Conservation (phyloP, 1,140 invertebrate species). For the Scaptomyza hsui region DNA sequence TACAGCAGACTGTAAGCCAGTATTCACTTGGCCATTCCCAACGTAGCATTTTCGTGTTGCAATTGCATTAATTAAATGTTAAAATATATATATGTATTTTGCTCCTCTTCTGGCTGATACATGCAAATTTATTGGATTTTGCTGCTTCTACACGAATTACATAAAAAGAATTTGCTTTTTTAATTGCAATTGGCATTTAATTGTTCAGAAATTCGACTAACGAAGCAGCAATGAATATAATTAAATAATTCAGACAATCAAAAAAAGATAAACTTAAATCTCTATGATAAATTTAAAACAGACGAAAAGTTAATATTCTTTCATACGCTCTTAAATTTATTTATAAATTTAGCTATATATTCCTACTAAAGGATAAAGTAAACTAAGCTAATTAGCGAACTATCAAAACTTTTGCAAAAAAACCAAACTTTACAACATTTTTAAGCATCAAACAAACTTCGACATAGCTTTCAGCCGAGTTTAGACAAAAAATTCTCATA, state of each 20-base stretch:
- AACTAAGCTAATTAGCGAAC: slow-evolving; percentile 59
- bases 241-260: slow-evolving; percentile 24
- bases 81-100: slow-evolving; percentile 54
- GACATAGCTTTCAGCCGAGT: neutral
- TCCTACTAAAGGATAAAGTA: slow-evolving; percentile 17
- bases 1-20: slow-evolving; percentile 27
- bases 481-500: neutral
- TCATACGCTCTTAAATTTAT: no score
- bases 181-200: slow-evolving; percentile 21
- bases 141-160: slow-evolving; percentile 49
- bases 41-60: slow-evolving; percentile 50
- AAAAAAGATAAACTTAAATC: slow-evolving; percentile 23
- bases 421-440: slow-evolving; percentile 22
- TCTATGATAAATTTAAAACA: no score
- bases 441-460: neutral
- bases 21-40: slow-evolving; percentile 41
- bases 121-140: slow-evolving; percentile 71
- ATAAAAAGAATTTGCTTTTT: slow-evolving; percentile 43
- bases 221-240: slow-evolving; percentile 10
- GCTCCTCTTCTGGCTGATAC: slow-evolving; percentile 43
- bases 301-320: neutral
- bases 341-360: no score
- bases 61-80: slow-evolving; percentile 78
- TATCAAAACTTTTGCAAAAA: slow-evolving; percentile 13
- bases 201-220: slow-evolving; percentile 10